A percentile compares a stretch with the other conserved stretches of the same genome.
phyloP scores from a whole-genome alignment of 2,797 vertebrate species.

The Anniella stebbinsi region DNA sequence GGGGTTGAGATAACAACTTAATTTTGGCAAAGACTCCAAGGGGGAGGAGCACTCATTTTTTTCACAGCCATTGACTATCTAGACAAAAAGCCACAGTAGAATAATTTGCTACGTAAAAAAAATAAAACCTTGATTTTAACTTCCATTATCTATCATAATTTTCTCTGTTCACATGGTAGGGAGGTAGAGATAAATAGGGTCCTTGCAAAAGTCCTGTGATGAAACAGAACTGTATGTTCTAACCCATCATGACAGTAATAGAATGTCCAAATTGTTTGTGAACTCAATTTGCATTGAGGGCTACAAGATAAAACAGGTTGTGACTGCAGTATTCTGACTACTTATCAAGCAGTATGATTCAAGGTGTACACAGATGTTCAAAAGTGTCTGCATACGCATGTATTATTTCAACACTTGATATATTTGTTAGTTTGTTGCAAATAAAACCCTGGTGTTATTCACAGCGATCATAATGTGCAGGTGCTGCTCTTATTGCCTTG shows the following conservation, averaged over 20 bases:
- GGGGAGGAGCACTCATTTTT: neutral
- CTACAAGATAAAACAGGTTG: neutral
- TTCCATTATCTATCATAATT: neutral
- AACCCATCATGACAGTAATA: neutral
- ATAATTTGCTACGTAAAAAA: no score
- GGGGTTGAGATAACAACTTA: neutral
- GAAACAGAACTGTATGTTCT: neutral
- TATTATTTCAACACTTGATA: neutral
- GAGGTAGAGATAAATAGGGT: neutral
- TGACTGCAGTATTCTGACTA: neutral
- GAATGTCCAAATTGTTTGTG: neutral
- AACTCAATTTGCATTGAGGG: neutral
- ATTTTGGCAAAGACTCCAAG: neutral
- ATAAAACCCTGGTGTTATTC: neutral
- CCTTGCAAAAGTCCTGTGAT: neutral
- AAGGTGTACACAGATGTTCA: neutral
- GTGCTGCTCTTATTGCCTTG: neutral
- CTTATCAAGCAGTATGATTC: neutral
- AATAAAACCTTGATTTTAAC: neutral
- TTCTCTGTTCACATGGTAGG: neutral
- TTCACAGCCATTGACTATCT: neutral
- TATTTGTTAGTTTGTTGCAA: neutral
- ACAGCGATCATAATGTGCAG: neutral
- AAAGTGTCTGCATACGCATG: neutral
- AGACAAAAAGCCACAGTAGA: neutral